These are phyloP conservation scores for Drosophila navojoa DNA, from an alignment of 1,140 invertebrate genomes.

Conservation along the genomic window DNA sequence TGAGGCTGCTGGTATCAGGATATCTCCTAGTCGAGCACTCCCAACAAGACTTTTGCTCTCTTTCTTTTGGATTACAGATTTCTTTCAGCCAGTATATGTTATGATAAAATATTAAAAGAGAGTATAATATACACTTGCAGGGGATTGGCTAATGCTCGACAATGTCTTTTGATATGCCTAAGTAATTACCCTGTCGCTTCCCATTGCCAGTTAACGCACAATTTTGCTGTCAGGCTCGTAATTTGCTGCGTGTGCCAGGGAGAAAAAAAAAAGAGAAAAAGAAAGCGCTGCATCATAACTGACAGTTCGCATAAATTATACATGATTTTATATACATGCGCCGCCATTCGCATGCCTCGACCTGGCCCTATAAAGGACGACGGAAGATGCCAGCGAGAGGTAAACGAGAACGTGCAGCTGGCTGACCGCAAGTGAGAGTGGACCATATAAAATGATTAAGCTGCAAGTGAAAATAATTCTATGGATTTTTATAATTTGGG, in stretches of 20 bases:
- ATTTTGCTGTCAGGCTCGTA: constrained; percentile 61
- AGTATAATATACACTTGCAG: not conserved
- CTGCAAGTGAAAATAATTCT: constrained; percentile 80
- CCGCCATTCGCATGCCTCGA: constrained; percentile 7
- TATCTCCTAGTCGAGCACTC: not conserved
- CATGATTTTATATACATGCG: constrained; percentile 34
- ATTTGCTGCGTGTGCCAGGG: constrained; percentile 50
- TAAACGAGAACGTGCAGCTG: not conserved
- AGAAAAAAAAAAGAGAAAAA: not conserved
- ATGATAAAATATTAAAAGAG: no score
- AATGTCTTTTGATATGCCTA: constrained; percentile 15
- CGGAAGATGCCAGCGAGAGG: not conserved
- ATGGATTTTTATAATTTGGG: constrained; percentile 76
- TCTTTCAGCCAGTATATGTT: no score
- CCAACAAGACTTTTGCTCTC: no score
- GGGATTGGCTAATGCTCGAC: not conserved
- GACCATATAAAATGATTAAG: constrained; percentile 77
- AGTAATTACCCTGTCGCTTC: constrained; percentile 37
- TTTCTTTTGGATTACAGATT: no score
- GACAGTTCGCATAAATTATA: constrained; percentile 68
- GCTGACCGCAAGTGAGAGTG: constrained; percentile 52
- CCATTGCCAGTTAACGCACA: constrained; percentile 32
- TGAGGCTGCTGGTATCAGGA: no score
- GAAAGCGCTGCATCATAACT: constrained; percentile 23
- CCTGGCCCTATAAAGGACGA: constrained; percentile 42